These are phyloP conservation scores for Campoletis sonorensis DNA, from an alignment of 1,140 invertebrate genomes.

Conservation along the genomic window DNA sequence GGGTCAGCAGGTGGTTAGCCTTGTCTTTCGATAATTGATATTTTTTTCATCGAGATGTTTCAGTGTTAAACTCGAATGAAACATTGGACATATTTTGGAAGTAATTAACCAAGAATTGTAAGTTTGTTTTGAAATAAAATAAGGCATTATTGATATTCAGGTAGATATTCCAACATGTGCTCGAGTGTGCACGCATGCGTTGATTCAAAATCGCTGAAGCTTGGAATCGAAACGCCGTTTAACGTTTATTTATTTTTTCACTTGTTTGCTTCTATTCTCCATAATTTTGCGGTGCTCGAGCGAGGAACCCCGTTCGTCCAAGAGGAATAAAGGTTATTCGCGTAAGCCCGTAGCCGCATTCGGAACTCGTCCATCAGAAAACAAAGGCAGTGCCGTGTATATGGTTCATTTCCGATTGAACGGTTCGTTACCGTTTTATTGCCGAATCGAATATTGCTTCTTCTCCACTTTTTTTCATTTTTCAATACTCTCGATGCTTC, in stretches of 20 bases:
- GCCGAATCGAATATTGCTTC: neutral
- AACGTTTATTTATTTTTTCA: conserved; percentile 4
- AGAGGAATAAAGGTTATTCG: neutral
- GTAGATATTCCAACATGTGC: too few relatives aligned
- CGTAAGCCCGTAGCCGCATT: neutral
- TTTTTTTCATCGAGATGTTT: too few relatives aligned
- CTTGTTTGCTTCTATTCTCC: neutral
- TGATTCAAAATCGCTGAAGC: neutral
- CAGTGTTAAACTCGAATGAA: too few relatives aligned
- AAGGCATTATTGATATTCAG: too few relatives aligned
- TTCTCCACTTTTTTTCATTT: too few relatives aligned
- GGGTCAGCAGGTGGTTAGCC: too few relatives aligned
- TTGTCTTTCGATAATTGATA: too few relatives aligned
- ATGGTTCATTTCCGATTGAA: neutral
- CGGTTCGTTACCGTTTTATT: neutral
- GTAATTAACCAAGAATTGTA: too few relatives aligned
- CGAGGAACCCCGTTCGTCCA: neutral
- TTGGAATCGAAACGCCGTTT: neutral
- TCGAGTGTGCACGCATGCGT: neutral
- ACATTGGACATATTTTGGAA: too few relatives aligned
- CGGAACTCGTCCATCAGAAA: neutral
- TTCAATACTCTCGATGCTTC: too few relatives aligned
- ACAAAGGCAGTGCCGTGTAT: neutral
- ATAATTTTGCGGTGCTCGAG: neutral
- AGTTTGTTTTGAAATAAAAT: too few relatives aligned